Base-by-base conservation (phyloP, 1,140 invertebrate genomes). In the Drosophila azteca region DNA sequence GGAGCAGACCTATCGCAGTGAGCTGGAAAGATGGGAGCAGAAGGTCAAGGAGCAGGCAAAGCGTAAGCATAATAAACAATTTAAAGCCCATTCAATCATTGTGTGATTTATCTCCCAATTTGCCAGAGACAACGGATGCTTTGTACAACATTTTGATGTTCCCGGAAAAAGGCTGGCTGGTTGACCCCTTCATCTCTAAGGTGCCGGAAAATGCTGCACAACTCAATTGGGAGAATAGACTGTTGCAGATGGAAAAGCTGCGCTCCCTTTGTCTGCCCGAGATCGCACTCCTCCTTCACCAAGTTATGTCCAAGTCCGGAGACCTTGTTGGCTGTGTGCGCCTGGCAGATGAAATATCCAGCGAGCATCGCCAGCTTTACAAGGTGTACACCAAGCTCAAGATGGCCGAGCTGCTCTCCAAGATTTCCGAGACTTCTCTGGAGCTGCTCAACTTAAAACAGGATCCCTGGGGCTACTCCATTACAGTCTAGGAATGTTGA, bases 61-160 rank as follows among this genome's bases (percentile, higher is more conserved):
- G 93, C 90, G 95, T 94, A 90, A 72, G 66, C 72, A 13, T 6
- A 44, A 8, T 6, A 2, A 20, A 8, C 9, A 20, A 20, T 24
- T 9, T 0, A 6, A 43, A 26, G 1, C 4, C 1, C 7, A 26
- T 24, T 15, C 24, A 11, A 43, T 15, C 51, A 93, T 87, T 50
- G 43, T 71, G 8, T 17, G 6, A n/a, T 58, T 54, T 13, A 22
- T 15, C 15, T 11, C 5, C 9, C 3, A 83, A 76, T 57, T 60
- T 90, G 90, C 59, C 95, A 95, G 94, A 93, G 66, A 95, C 96
- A 0, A 95, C 95, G 76, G 95, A 95, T 50, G 93, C 96, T 29
- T 92, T 99, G 1, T 97, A 96, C 92, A 98, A 98, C 92, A 95
- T 98, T 6, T 90, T 99, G 24, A 89, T 97, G 2, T 98, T 98